phyloP scores from a whole-genome alignment of 2,113 vertebrate genomes.

The Dolichotis patagonum region DNA sequence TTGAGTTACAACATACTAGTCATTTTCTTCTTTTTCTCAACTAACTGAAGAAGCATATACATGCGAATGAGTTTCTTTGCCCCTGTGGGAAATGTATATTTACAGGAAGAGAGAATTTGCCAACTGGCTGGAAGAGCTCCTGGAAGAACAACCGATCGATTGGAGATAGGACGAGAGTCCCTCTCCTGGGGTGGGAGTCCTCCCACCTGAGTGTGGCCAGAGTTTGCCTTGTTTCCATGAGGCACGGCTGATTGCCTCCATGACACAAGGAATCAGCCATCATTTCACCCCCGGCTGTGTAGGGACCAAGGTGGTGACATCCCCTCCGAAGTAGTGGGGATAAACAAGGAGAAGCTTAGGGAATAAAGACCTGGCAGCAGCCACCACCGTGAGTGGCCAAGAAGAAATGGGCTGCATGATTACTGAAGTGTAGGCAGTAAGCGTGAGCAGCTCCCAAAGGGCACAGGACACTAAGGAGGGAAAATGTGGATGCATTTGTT shows the following conservation, averaged over 20 bases:
- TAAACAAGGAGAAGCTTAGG: background rate
- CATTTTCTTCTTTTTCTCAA: background rate
- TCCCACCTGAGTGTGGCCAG: background rate
- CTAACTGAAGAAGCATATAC: background rate
- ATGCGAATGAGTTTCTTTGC: background rate
- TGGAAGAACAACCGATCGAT: background rate
- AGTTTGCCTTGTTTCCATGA: constrained; percentile 38
- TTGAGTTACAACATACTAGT: background rate
- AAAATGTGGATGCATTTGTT: accelerated
- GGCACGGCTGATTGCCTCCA: constrained; percentile 27
- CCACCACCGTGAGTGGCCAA: accelerated
- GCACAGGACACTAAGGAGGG: background rate
- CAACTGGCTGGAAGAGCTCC: background rate
- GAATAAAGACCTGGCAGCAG: background rate
- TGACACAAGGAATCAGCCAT: constrained; percentile 72
- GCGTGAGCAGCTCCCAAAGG: background rate
- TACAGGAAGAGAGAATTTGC: background rate
- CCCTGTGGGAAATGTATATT: constrained; percentile 5
- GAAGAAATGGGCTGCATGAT: background rate
- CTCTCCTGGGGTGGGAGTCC: background rate
- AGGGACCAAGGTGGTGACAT: background rate
- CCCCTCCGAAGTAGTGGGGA: background rate
- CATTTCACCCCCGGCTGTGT: constrained; percentile 23
- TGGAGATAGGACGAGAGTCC: background rate
- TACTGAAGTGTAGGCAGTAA: background rate